Percentiles rank a stretch among this genome's conserved stretches.
phyloP scores from a whole-genome alignment of 2,888 invertebrate species.

The Uropetala carovei region DNA sequence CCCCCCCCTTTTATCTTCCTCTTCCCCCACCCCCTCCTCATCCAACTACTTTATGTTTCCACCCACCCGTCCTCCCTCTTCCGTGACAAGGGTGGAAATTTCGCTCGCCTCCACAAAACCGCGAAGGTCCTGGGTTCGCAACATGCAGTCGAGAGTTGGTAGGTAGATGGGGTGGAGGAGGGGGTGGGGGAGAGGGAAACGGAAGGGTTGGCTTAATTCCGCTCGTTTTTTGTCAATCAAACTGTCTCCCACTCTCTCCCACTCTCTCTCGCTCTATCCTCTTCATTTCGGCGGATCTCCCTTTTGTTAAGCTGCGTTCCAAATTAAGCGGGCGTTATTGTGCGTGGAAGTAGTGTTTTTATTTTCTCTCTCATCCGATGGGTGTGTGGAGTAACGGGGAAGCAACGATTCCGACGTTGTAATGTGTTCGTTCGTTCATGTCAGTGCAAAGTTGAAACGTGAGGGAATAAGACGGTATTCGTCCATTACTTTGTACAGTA shows the following conservation, averaged over 20 bases:
- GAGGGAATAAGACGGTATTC: no score
- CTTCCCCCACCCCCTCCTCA: background rate
- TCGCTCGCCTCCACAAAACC: slow-evolving; percentile 33
- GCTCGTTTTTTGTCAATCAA: slow-evolving; percentile 7
- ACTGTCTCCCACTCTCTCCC: background rate
- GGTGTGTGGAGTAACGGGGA: background rate
- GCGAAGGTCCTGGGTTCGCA: slow-evolving; percentile 1
- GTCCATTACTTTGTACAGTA: no score
- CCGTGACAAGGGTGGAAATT: background rate
- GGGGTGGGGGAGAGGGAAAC: background rate
- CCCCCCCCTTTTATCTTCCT: no score
- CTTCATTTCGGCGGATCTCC: background rate
- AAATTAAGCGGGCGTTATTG: slow-evolving; percentile 10
- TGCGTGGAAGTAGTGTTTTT: background rate
- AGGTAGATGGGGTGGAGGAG: no score
- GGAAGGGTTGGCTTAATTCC: background rate
- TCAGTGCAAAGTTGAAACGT: no score
- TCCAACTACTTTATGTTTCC: slow-evolving; percentile 15
- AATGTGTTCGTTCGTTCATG: background rate
- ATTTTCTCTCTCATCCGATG: background rate
- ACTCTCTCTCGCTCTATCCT: background rate
- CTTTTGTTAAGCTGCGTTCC: background rate
- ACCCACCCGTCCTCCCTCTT: background rate
- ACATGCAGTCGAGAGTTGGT: background rate
- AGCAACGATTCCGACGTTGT: background rate